These are phyloP conservation scores for Eupsittula cactorum DNA, from an alignment of 2,113 vertebrate genomes.

Conservation along the genomic window DNA sequence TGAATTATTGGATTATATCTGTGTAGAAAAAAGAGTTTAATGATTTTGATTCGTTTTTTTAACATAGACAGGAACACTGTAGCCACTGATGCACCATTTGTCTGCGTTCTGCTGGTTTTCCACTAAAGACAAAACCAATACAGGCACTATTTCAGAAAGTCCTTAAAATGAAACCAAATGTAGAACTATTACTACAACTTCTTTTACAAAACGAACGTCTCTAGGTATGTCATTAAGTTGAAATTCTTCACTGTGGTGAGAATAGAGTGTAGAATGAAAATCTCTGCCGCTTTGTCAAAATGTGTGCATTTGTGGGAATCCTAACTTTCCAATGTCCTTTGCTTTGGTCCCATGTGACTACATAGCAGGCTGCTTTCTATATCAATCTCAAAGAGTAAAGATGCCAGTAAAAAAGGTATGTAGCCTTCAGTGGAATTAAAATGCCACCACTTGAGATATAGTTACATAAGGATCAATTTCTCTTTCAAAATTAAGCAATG, in stretches of 20 bases:
- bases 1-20: background rate
- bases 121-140: background rate
- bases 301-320: background rate
- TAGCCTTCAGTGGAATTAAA: background rate
- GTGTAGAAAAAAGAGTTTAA: background rate
- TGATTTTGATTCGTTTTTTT: background rate
- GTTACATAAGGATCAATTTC: background rate
- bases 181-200: background rate
- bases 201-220: background rate
- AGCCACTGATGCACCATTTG: background rate
- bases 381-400: background rate
- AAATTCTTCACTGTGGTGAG: background rate
- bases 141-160: background rate
- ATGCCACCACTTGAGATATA: background rate
- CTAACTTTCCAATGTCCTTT: background rate
- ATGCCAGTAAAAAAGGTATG: background rate
- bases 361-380: background rate
- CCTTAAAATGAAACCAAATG: background rate
- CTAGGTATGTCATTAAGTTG: background rate
- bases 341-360: background rate
- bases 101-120: background rate
- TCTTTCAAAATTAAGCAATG: background rate
- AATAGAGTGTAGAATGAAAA: background rate
- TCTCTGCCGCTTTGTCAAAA: background rate
- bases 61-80: background rate